Conservation (phyloP, 2,888 invertebrate species). For the Tipula lateralis region DNA sequence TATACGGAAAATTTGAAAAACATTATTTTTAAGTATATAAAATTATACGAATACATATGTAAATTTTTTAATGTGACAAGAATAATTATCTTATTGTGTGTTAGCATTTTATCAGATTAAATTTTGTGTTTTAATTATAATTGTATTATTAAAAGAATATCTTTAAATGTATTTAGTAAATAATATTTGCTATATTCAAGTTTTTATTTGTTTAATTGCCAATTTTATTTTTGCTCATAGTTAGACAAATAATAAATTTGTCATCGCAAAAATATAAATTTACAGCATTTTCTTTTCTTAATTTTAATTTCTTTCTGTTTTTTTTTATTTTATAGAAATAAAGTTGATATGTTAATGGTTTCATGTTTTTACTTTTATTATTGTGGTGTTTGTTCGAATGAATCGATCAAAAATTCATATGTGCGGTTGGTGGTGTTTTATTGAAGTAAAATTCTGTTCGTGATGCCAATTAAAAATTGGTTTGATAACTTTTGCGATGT, state of each 20-base stretch:
- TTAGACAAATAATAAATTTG: conserved; percentile 11
- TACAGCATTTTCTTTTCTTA: not conserved
- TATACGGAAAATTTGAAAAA: not conserved
- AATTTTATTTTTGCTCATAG: not conserved
- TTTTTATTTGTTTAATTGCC: not conserved
- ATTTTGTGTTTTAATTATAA: not conserved
- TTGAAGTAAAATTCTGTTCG: not conserved
- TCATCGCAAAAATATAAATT: not conserved
- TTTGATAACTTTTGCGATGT: not conserved
- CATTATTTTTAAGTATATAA: not conserved
- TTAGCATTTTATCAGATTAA: not conserved
- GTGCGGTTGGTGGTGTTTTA: not conserved
- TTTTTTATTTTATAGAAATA: not conserved
- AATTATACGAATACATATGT: too few relatives aligned
- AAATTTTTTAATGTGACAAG: not conserved
- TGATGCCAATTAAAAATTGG: not conserved
- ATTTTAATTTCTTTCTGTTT: not conserved
- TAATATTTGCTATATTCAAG: not conserved
- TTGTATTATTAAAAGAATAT: not conserved
- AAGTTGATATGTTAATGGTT: not conserved
- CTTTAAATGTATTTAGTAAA: not conserved
- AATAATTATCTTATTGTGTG: not conserved
- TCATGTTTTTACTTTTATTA: not conserved
- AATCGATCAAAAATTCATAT: not conserved
- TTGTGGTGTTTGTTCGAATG: not conserved